These are phyloP conservation scores for Coturnix japonica DNA, from an alignment of 2,113 vertebrate species.

Conservation along the genomic window DNA sequence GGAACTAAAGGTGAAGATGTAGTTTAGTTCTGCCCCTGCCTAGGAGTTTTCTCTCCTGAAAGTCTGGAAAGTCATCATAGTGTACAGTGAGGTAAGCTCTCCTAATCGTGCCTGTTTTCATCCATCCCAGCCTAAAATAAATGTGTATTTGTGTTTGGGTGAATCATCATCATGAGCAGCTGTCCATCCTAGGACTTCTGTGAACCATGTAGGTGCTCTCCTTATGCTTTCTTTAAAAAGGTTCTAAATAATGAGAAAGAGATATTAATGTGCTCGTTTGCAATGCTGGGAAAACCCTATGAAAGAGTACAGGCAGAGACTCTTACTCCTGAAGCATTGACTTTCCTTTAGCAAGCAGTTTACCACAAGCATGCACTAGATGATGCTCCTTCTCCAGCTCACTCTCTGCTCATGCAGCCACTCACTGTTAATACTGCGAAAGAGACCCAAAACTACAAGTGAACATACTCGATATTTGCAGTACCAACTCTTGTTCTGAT, in stretches of 20 bases:
- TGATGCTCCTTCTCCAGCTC: not conserved
- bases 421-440: too few species aligned
- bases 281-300: not conserved
- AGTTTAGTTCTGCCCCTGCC: not conserved
- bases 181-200: not conserved
- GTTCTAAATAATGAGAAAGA: not conserved
- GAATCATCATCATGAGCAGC: not conserved
- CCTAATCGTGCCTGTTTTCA: not conserved
- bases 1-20: not conserved
- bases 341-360: not conserved
- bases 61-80: not conserved
- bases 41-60: not conserved
- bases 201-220: not conserved
- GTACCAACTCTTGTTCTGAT: not conserved
- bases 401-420: not conserved
- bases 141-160: not conserved
- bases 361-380: not conserved
- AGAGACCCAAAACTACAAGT: not conserved
- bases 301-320: not conserved
- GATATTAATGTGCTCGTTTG: not conserved
- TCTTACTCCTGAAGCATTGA: too few species aligned
- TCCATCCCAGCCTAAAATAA: not conserved
- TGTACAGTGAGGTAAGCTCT: not conserved
- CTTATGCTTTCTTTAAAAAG: not conserved
- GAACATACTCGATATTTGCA: not conserved